Conservation (phyloP, 2,888 invertebrate species). For the Pachycephus smyrnensis region DNA sequence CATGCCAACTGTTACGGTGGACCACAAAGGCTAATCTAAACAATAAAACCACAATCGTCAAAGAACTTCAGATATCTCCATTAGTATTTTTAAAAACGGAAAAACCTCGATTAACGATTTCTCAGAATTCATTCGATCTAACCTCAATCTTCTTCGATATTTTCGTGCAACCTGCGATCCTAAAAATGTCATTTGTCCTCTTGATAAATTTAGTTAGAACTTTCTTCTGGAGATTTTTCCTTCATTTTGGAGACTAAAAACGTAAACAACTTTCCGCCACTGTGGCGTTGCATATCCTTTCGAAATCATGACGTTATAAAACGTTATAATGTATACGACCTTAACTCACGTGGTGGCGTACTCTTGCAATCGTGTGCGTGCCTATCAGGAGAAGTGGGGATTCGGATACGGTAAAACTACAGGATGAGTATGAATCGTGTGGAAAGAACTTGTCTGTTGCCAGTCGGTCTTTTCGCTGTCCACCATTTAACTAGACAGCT, state of each 20-base stretch:
- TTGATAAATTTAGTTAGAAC: not conserved
- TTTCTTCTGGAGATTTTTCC: not conserved
- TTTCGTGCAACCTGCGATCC: not conserved
- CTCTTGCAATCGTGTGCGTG: not conserved
- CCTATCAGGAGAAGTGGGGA: not conserved
- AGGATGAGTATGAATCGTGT: not conserved
- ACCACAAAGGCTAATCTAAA: not conserved
- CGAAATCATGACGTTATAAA: not conserved
- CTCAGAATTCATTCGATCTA: not conserved
- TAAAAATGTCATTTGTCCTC: not conserved
- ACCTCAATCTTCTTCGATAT: not conserved
- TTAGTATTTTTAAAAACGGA: conserved; percentile 25
- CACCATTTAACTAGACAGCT: not conserved
- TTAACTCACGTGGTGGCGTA: not conserved
- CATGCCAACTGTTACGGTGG: not conserved
- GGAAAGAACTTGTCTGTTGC: not conserved
- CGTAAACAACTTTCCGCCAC: not conserved
- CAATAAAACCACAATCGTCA: not conserved
- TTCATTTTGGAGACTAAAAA: not conserved
- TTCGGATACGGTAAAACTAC: not conserved
- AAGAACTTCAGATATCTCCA: not conserved
- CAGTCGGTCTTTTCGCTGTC: not conserved
- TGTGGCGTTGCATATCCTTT: not conserved
- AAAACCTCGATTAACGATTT: not conserved
- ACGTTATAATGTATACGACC: not conserved